Base-by-base conservation (phyloP, 2,888 invertebrate genomes). In the Biston stratarius region DNA sequence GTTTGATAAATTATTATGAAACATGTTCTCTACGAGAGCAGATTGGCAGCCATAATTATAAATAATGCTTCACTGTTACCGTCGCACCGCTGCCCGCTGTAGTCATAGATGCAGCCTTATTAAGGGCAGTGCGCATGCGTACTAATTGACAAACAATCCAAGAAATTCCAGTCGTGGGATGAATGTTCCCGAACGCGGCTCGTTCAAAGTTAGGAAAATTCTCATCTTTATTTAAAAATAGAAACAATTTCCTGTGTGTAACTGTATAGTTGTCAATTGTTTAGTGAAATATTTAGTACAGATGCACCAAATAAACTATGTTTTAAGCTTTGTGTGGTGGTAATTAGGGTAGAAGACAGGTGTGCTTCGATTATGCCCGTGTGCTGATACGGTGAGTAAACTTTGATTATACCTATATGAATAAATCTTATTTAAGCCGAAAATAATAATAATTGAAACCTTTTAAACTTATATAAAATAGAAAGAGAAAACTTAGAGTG, bases 101-200 rank as follows among this genome's bases (percentile, higher is more conserved):
- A 33, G 6, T 51, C 38, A 44, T 59, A 45, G 44, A 15, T 24
- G 48, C 42, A 24, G 36, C 14, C 49, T 34, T 12, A 44, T 1
- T 38, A 38, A 10, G 42, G 40, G 11, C 12, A 42, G 44, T 38
- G 40, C 74, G 74, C 74, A 72, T 72, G 74, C 74, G 74, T 65
- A 61, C 11, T 49, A 57, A 45, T 68, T 55, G 48, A 36, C 62
- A 62, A 71, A 67, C 62, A 71, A 59, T 69, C 69, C 65, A 60
- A 52, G 58, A 56, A 57, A 64, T 10, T 67, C 64, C 70, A 74
- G 74, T 72, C 72, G 64, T 55, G 63, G 56, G 62, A 53, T 62
- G 68, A 42, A 51, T 68, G 60, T 66, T 64, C 42, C 53, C 10
- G 59, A 60, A 56, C 71, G 66, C 71, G 67, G 56, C 74, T 68